Percentiles rank a stretch among this genome's conserved stretches.
phyloP scores from a whole-genome alignment of 35 echinoderm and acorn worm genomes.

The Apostichopus californicus region DNA sequence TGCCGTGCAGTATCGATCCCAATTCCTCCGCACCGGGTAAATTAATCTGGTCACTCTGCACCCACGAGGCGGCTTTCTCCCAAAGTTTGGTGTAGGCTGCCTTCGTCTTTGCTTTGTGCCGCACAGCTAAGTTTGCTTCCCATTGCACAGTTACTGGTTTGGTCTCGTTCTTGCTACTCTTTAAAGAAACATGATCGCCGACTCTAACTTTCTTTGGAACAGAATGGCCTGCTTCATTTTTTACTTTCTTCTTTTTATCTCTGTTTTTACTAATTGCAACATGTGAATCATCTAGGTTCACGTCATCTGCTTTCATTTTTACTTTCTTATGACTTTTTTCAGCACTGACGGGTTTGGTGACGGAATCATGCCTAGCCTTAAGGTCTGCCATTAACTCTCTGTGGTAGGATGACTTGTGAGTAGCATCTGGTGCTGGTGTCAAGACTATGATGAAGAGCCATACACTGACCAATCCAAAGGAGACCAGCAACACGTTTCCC shows the following conservation, averaged over 20 bases:
- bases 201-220: neutral
- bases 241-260: neutral
- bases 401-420: conserved; percentile 36
- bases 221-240: neutral
- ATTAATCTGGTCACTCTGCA: conserved; percentile 57
- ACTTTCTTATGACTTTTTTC: conserved; percentile 10
- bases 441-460: conserved; percentile 43
- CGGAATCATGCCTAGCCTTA: conserved; percentile 28
- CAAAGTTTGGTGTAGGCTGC: conserved; percentile 56
- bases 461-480: conserved; percentile 16
- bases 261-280: neutral
- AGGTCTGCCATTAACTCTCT: neutral
- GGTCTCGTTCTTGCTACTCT: neutral
- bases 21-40: conserved; percentile 64
- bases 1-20: conserved; percentile 76
- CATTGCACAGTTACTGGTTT: neutral
- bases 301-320: conserved; percentile 13
- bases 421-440: conserved; percentile 20
- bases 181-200: neutral
- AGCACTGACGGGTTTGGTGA: neutral
- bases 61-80: conserved; percentile 76
- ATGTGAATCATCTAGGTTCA: neutral
- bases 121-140: conserved; percentile 62
- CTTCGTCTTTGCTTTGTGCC: neutral
- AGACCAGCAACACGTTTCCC: conserved; percentile 25